Evolutionary conservation across 1,140 invertebrate genomes (phyloP).

Genomic region (Cydia amplana): DNA sequence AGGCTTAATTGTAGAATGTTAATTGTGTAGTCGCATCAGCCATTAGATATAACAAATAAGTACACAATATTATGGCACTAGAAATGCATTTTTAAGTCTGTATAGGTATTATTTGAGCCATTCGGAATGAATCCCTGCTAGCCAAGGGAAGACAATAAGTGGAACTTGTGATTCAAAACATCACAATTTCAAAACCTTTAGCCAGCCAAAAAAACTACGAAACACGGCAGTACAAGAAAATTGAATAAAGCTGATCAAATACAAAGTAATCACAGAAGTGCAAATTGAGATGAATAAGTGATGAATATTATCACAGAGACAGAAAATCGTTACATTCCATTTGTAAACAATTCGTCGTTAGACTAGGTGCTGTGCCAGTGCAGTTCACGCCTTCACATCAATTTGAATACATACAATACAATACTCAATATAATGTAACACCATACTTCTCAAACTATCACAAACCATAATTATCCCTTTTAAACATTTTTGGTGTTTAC

Average conservation of each 20-base stretch:
- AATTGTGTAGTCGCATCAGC: constrained; percentile 22
- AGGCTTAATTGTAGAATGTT: not conserved
- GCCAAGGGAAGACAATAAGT: constrained; percentile 1
- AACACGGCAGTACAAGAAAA: not conserved
- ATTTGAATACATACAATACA: not conserved
- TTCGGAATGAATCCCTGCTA: constrained; percentile 30
- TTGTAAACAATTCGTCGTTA: not conserved
- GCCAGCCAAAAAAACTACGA: not conserved
- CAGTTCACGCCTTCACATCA: constrained; percentile 13
- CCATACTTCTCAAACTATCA: constrained; percentile 48
- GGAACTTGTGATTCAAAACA: not conserved
- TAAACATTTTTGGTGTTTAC: constrained; percentile 65
- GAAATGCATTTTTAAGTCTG: constrained; percentile 48
- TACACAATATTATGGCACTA: constrained; percentile 64
- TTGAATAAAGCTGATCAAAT: not conserved
- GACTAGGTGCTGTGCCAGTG: constrained; percentile 12
- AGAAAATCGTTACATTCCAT: constrained; percentile 11
- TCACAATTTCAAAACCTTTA: not conserved
- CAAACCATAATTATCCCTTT: constrained; percentile 58
- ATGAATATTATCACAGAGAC: constrained; percentile 26
- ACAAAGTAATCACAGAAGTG: constrained; percentile 21
- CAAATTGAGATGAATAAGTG: constrained; percentile 21
- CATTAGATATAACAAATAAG: constrained; percentile 39
- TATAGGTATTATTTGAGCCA: constrained; percentile 50
- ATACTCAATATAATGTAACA: constrained; percentile 36